These are phyloP conservation scores for Cromileptes altivelis DNA, from an alignment of 2,113 vertebrate species.

Conservation along the genomic window DNA sequence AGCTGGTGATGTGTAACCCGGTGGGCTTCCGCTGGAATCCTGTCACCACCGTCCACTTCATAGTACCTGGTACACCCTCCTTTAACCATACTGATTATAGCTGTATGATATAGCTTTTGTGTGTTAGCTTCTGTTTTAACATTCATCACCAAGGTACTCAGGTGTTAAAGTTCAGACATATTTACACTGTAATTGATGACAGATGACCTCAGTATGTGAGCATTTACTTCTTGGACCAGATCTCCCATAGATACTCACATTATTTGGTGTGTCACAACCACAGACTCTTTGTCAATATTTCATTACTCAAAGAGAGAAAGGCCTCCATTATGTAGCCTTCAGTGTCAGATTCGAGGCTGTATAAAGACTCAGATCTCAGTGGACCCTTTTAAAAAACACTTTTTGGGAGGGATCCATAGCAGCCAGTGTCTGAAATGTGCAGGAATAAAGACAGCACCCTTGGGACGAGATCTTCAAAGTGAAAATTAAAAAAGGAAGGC, in stretches of 20 bases:
- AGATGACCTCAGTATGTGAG: background rate
- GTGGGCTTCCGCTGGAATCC: conserved; percentile 91
- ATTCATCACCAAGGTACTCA: background rate
- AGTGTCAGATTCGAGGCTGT: background rate
- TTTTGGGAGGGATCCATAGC: background rate
- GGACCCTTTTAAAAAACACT: background rate
- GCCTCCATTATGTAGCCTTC: background rate
- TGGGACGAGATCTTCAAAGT: background rate
- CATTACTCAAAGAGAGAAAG: background rate
- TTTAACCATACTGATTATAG: background rate
- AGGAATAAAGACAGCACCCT: background rate
- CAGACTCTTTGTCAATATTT: background rate
- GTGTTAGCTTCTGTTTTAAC: background rate
- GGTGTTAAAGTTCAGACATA: background rate
- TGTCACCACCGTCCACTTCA: conserved; percentile 88
- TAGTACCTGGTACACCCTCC: conserved; percentile 90
- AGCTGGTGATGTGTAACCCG: conserved; percentile 90
- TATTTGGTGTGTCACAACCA: background rate
- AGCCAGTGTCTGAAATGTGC: background rate
- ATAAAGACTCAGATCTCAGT: background rate
- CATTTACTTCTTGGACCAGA: background rate
- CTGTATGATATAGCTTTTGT: background rate
- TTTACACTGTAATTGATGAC: background rate
- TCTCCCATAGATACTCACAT: background rate
- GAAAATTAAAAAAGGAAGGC: background rate